These are phyloP conservation scores for Melanostoma scalare DNA, from an alignment of 2,888 invertebrate species.

Conservation along the genomic window DNA sequence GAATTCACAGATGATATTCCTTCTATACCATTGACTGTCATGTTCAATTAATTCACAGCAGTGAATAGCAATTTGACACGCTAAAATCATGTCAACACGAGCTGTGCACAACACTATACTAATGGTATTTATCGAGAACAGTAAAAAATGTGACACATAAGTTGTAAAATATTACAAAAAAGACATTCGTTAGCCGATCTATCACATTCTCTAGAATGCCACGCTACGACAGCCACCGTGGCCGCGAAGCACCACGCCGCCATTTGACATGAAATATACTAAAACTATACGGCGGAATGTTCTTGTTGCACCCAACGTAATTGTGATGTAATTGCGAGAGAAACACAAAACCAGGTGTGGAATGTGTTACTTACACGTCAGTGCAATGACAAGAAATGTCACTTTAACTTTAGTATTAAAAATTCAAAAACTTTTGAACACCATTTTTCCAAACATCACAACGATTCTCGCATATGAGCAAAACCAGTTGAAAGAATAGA, in stretches of 20 bases:
- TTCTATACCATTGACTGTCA: conserved; percentile 65
- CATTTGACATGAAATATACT: conserved; percentile 41
- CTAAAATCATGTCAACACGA: conserved; percentile 71
- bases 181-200: conserved; percentile 40
- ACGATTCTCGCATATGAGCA: neutral
- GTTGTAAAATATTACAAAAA: conserved; percentile 40
- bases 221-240: too few species aligned
- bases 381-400: conserved; percentile 43
- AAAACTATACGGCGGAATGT: conserved; percentile 60
- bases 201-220: conserved; percentile 31
- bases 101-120: conserved; percentile 45
- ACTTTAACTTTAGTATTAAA: conserved; percentile 44
- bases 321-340: conserved; percentile 61
- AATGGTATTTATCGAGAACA: conserved; percentile 66
- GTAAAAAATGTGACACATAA: conserved; percentile 47
- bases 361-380: conserved; percentile 65
- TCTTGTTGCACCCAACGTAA: conserved; percentile 69
- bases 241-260: neutral
- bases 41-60: conserved; percentile 60
- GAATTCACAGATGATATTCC: conserved; percentile 50
- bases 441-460: conserved; percentile 16
- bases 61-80: conserved; percentile 72
- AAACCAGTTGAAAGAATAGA: neutral
- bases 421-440: conserved; percentile 49
- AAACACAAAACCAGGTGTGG: conserved; percentile 45